Conservation (phyloP, 2,888 invertebrate species). For the Limnephilus rhombicus region DNA sequence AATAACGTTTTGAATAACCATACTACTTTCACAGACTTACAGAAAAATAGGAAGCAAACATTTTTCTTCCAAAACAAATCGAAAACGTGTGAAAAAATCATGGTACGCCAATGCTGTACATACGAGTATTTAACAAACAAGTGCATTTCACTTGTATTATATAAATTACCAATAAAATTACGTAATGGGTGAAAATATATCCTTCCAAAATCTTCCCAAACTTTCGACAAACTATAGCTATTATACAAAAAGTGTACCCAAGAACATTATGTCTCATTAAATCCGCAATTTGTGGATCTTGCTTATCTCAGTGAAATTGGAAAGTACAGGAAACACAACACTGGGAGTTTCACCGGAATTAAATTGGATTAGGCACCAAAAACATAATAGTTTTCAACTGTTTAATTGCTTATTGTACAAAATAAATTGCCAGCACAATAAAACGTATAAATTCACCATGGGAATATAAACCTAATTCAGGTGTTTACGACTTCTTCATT, state of each 20-base stretch:
- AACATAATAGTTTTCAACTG: constrained; percentile 27
- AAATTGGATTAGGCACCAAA: constrained; percentile 19
- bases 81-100: background rate
- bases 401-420: constrained; percentile 42
- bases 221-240: background rate
- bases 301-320: background rate
- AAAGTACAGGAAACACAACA: background rate
- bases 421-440: constrained; percentile 9
- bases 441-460: constrained; percentile 12
- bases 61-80: too few relatives aligned
- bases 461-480: constrained; percentile 33
- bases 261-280: background rate
- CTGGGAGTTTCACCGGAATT: constrained; percentile 28
- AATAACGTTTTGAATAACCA: too few relatives aligned
- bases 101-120: too few relatives aligned
- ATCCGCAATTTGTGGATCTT: background rate
- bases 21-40: too few relatives aligned
- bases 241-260: background rate
- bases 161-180: background rate
- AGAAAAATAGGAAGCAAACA: too few relatives aligned
- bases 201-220: background rate
- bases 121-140: too few relatives aligned
- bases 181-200: background rate
- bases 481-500: constrained; percentile 16
- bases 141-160: too few relatives aligned